Percentiles rank a stretch among this genome's conserved stretches.
Conservation (phyloP, 2,113 vertebrate genomes). For the Cephalopterus ornatus region DNA sequence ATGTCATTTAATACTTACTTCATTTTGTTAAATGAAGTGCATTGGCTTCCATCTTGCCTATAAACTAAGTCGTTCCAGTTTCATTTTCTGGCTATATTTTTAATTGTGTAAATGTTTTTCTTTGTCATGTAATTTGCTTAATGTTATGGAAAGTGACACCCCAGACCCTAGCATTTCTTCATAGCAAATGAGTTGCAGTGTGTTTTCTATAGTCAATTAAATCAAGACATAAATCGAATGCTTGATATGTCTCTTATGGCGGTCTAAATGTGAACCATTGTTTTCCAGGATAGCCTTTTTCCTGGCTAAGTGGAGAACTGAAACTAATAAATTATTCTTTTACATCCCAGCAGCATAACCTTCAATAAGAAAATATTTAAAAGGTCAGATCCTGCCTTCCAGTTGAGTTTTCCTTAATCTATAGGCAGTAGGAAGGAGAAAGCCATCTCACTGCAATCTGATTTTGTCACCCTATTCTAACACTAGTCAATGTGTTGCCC, state of each 20-base stretch:
- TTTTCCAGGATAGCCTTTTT: slow-evolving; percentile 13
- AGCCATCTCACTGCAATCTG: neutral
- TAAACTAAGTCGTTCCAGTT: slow-evolving; percentile 5
- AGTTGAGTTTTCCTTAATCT: neutral
- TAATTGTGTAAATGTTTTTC: slow-evolving; percentile 22
- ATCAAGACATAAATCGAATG: neutral
- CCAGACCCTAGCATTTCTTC: neutral
- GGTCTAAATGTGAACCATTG: neutral
- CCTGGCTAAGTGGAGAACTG: neutral
- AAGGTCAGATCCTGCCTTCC: neutral
- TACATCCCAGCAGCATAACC: neutral
- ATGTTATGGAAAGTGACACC: neutral
- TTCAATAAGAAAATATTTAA: slow-evolving; percentile 15
- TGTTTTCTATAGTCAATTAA: neutral
- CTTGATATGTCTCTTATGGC: neutral
- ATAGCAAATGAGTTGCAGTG: neutral
- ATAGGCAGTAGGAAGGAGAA: neutral
- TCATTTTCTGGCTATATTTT: slow-evolving; percentile 27
- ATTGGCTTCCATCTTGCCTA: slow-evolving; percentile 11
- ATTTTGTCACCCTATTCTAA: neutral
- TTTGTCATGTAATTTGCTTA: neutral
- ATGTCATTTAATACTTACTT: slow-evolving; percentile 17
- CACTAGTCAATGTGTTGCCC: neutral
- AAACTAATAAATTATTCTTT: slow-evolving; percentile 24
- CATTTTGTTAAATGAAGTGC: slow-evolving; percentile 12